These are phyloP conservation scores for Drosophila putrida DNA, from an alignment of 2,888 invertebrate species.

Conservation along the genomic window DNA sequence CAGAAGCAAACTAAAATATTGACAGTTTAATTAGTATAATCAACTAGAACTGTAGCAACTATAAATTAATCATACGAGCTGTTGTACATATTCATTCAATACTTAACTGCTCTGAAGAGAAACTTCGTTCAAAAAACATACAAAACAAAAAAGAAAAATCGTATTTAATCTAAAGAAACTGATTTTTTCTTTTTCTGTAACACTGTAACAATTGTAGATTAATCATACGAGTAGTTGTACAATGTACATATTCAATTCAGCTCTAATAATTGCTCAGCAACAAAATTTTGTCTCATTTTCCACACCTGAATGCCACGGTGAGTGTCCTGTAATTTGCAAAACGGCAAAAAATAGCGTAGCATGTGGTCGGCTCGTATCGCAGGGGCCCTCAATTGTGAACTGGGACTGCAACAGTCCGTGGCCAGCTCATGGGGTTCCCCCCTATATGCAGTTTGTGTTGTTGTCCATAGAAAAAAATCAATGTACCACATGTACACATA, in stretches of 20 bases:
- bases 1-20: neutral
- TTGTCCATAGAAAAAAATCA: slow-evolving; percentile 62
- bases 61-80: too few relatives aligned
- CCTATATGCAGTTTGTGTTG: slow-evolving; percentile 6
- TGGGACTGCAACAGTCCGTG: slow-evolving; percentile 11
- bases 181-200: neutral
- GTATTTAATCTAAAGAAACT: neutral
- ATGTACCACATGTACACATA: slow-evolving; percentile 54
- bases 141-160: neutral
- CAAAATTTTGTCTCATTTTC: neutral
- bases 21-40: too few relatives aligned
- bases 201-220: neutral
- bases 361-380: slow-evolving; percentile 56
- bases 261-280: neutral
- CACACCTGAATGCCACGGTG: slow-evolving; percentile 31
- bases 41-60: too few relatives aligned
- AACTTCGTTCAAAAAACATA: neutral
- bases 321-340: slow-evolving; percentile 58
- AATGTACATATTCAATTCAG: neutral
- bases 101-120: too few relatives aligned
- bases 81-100: too few relatives aligned
- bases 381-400: slow-evolving; percentile 27
- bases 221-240: neutral
- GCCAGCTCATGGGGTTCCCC: neutral
- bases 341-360: slow-evolving; percentile 59